These are phyloP conservation scores for Oenanthe melanoleuca DNA, from an alignment of 2,113 vertebrate species.

Conservation along the genomic window DNA sequence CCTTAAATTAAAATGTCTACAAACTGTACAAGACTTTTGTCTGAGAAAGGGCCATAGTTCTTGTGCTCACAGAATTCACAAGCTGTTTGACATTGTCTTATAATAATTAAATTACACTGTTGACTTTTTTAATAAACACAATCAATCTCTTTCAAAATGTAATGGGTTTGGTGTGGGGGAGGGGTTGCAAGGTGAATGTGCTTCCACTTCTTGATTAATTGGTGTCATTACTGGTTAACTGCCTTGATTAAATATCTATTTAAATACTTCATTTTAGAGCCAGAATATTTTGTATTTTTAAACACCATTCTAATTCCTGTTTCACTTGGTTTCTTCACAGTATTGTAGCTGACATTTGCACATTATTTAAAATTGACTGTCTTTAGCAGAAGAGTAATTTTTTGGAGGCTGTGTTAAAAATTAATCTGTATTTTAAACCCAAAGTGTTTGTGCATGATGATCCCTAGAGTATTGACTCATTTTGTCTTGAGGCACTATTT, in stretches of 20 bases:
- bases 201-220: constrained; percentile 74
- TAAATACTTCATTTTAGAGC: constrained; percentile 43
- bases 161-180: constrained; percentile 39
- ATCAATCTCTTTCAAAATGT: constrained; percentile 65
- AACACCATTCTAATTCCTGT: neutral
- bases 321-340: neutral
- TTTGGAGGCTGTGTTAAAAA: neutral
- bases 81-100: constrained; percentile 63
- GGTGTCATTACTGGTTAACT: constrained; percentile 66
- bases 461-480: neutral
- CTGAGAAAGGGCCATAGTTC: neutral
- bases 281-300: constrained; percentile 27
- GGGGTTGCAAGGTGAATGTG: constrained; percentile 60
- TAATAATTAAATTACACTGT: constrained; percentile 45
- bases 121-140: constrained; percentile 51
- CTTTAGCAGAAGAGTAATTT: neutral
- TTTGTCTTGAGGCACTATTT: neutral
- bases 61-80: neutral
- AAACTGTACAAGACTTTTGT: neutral
- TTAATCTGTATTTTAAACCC: neutral
- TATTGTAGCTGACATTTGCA: neutral
- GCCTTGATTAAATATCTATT: constrained; percentile 63
- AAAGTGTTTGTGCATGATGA: neutral
- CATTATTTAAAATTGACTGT: neutral
- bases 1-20: neutral